A percentile compares a stretch with the other conserved stretches of the same genome.
Evolutionary conservation across 2,888 invertebrate genomes (phyloP).

Genomic region (Lucinisca nassula): DNA sequence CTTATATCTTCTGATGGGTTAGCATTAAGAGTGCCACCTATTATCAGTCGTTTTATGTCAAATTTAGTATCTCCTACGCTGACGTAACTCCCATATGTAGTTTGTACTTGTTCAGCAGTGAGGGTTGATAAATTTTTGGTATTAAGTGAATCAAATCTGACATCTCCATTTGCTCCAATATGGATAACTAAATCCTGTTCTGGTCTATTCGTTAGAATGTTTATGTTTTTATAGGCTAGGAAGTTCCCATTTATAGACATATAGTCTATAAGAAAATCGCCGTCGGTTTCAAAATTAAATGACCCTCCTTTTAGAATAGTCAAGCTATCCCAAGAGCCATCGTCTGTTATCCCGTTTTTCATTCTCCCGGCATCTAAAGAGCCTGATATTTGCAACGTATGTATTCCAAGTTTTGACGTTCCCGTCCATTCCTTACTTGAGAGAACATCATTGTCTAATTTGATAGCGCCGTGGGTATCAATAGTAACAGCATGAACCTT

Average conservation of each 20-base stretch:
- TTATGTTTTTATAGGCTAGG: constrained; percentile 53
- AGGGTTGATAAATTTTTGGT: constrained; percentile 48
- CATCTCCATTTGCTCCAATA: constrained; percentile 41
- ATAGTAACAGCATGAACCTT: constrained; percentile 61
- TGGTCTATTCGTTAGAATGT: constrained; percentile 37
- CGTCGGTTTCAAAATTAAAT: constrained; percentile 69
- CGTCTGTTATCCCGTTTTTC: constrained; percentile 42
- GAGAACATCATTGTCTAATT: constrained; percentile 68
- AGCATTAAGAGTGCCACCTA: constrained; percentile 53
- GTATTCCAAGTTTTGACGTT: constrained; percentile 63
- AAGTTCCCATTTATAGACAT: constrained; percentile 63
- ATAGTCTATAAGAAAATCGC: constrained; percentile 63
- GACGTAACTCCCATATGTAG: constrained; percentile 49
- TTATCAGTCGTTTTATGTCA: constrained; percentile 32
- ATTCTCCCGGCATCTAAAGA: constrained; percentile 62
- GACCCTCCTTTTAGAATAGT: constrained; percentile 58
- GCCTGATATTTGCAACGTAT: constrained; percentile 68
- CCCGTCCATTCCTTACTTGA: constrained; percentile 60
- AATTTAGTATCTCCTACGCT: constrained; percentile 64
- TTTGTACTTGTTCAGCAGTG: constrained; percentile 44
- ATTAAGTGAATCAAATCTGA: constrained; percentile 60
- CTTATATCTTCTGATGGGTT: constrained; percentile 50
- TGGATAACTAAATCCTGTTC: constrained; percentile 21
- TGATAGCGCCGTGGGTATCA: constrained; percentile 65
- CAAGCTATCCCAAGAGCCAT: constrained; percentile 72